phyloP scores from a whole-genome alignment of 2,797 vertebrate genomes.

The Acanthiza pusilla region DNA sequence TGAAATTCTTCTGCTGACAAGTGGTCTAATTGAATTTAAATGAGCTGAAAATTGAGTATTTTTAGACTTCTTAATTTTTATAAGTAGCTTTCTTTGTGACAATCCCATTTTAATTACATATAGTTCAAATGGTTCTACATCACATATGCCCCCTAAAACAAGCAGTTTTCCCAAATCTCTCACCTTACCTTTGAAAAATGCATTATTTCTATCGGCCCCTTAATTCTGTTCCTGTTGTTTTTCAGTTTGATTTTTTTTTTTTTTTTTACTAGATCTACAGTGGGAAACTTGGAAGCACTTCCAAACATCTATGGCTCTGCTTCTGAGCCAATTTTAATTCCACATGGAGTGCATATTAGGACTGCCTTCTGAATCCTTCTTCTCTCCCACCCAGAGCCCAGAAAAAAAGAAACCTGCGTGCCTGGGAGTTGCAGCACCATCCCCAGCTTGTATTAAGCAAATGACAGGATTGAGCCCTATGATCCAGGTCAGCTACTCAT shows the following conservation, averaged over 20 bases:
- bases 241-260: fast-evolving
- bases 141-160: not conserved
- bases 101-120: not conserved
- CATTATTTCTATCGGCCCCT: not conserved
- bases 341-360: not conserved
- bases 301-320: not conserved
- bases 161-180: not conserved
- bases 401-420: not conserved
- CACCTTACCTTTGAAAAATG: not conserved
- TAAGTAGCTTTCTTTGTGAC: slow-evolving; percentile 6
- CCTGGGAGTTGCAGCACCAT: not conserved
- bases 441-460: not conserved
- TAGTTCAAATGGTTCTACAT: not conserved
- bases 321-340: not conserved
- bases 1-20: slow-evolving; percentile 41
- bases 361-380: not conserved
- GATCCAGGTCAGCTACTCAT: fast-evolving
- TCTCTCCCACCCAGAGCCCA: not conserved
- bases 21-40: slow-evolving; percentile 49
- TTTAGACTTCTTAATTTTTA: slow-evolving; percentile 9
- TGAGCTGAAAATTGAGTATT: slow-evolving; percentile 44
- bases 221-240: not conserved
- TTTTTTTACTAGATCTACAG: not conserved
- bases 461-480: fast-evolving
- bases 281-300: not conserved